phyloP scores from a whole-genome alignment of 2,888 invertebrate species.

The Kryphioiulus occultus region DNA sequence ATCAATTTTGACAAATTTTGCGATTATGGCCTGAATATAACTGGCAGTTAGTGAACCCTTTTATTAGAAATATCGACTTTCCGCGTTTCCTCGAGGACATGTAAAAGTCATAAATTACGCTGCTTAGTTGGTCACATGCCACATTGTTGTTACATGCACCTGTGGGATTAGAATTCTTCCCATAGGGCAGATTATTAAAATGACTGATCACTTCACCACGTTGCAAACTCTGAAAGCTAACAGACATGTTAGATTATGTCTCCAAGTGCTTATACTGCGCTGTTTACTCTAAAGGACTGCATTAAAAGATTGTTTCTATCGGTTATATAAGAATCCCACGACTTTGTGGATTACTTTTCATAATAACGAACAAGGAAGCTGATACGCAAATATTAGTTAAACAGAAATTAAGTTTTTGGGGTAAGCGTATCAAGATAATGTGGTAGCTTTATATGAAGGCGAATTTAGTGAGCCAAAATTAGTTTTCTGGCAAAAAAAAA shows the following conservation, averaged over 20 bases:
- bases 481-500: background rate
- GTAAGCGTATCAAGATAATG: background rate
- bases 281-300: background rate
- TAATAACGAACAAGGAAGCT: background rate
- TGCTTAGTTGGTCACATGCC: background rate
- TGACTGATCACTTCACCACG: background rate
- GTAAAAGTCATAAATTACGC: background rate
- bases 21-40: background rate
- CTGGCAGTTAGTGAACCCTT: background rate
- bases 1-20: background rate
- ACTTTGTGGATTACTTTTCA: background rate
- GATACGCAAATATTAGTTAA: background rate
- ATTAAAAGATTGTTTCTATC: background rate
- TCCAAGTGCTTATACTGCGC: background rate
- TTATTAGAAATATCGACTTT: constrained; percentile 30
- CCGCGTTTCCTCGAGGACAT: background rate
- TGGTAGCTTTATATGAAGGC: background rate
- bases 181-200: background rate
- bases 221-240: background rate
- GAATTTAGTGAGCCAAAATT: background rate
- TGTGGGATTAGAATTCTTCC: background rate
- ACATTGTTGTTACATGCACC: background rate
- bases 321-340: background rate
- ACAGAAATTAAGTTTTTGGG: background rate
- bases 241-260: background rate